A percentile compares a stretch with the other conserved stretches of the same genome.
Evolutionary conservation across 2,888 invertebrate species (phyloP).

Genomic region (Netelia melanura): DNA sequence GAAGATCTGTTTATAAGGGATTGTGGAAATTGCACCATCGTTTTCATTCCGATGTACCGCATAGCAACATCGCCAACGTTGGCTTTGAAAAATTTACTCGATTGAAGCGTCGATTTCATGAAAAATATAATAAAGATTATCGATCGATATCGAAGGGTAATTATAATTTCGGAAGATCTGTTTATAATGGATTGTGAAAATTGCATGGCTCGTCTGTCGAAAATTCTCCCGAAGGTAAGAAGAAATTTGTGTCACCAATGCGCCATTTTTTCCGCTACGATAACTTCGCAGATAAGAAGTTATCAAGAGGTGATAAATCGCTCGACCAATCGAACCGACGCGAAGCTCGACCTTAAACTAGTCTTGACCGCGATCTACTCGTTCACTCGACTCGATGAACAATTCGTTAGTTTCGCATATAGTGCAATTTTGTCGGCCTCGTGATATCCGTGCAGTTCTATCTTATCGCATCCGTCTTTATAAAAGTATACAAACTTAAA

Average conservation of each 20-base stretch:
- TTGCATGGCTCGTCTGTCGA: too few species aligned
- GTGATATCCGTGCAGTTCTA: too few species aligned
- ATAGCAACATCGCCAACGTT: conserved; percentile 53
- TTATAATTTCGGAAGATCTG: too few species aligned
- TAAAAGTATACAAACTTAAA: too few species aligned
- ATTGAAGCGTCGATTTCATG: not conserved
- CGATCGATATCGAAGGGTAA: too few species aligned
- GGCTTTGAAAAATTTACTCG: not conserved
- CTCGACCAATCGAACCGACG: conserved; percentile 11
- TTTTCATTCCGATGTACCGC: conserved; percentile 53
- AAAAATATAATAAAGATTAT: too few species aligned
- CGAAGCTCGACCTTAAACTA: conserved; percentile 38
- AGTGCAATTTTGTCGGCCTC: not conserved
- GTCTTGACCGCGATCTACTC: not conserved
- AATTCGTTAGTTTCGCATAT: not conserved
- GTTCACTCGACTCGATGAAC: too few species aligned
- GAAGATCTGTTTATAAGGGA: too few species aligned
- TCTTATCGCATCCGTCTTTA: too few species aligned
- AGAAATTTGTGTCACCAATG: not conserved
- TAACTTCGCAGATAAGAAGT: conserved; percentile 15
- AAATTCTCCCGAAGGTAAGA: not conserved
- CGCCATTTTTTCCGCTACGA: not conserved
- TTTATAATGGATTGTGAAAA: too few species aligned
- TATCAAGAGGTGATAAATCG: conserved; percentile 44
- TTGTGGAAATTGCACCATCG: not conserved